Evolutionary conservation across 2,113 vertebrate genomes (phyloP).

Genomic region (Hippocampus guttulatus): DNA sequence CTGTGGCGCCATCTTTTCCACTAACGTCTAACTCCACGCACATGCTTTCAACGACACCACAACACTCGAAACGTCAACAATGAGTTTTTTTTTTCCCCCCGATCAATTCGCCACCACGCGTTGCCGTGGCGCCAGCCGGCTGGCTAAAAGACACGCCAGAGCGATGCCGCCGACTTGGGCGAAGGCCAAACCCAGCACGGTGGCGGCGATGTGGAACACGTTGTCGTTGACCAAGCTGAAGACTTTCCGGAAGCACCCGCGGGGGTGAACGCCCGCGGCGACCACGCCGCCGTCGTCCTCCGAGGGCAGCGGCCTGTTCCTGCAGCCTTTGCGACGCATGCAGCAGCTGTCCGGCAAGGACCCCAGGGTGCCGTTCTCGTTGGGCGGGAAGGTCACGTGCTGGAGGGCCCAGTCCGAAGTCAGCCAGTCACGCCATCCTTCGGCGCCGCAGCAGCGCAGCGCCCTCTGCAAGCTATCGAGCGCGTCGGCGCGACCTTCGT

Average conservation of each 20-base stretch:
- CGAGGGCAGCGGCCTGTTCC: constrained; percentile 63
- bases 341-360: constrained; percentile 86
- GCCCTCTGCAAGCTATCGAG: constrained; percentile 79
- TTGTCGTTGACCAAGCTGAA: constrained; percentile 80
- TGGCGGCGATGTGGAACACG: constrained; percentile 76
- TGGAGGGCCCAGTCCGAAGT: constrained; percentile 75
- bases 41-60: not conserved
- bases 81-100: not conserved
- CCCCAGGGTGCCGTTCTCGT: constrained; percentile 56
- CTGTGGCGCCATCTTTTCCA: not conserved
- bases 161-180: constrained; percentile 76
- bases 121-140: constrained; percentile 61
- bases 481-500: constrained; percentile 76
- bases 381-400: constrained; percentile 48
- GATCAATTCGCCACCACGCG: constrained; percentile 50
- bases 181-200: constrained; percentile 78
- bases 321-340: constrained; percentile 72
- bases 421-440: constrained; percentile 83
- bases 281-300: constrained; percentile 38
- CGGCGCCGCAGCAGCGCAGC: constrained; percentile 80
- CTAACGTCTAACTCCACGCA: not conserved
- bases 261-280: constrained; percentile 60
- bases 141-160: constrained; percentile 78
- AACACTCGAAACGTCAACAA: not conserved
- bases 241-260: constrained; percentile 81